These are phyloP conservation scores for Pelagia noctiluca DNA, from an alignment of 30 jellyfish, hydroid and myxozoan genomes.

Conservation along the genomic window DNA sequence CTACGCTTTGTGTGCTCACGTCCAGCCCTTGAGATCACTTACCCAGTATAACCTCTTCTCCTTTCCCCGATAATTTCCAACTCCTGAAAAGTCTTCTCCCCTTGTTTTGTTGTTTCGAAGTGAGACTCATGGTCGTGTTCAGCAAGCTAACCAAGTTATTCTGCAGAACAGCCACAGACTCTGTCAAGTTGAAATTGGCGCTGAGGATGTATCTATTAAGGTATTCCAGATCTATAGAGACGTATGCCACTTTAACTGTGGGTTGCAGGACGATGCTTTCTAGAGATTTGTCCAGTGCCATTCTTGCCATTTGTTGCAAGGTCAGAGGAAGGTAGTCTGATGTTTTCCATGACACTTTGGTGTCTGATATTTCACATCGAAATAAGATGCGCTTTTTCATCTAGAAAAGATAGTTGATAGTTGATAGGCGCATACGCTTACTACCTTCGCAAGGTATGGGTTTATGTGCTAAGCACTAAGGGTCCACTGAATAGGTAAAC, in stretches of 20 bases:
- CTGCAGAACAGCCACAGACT: neutral
- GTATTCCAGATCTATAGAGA: neutral
- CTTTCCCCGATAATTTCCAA: neutral
- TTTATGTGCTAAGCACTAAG: neutral
- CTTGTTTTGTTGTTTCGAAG: neutral
- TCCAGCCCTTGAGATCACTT: neutral
- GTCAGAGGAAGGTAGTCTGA: slow-evolving; percentile 24
- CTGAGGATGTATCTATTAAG: neutral
- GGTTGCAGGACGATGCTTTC: neutral
- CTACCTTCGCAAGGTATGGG: neutral
- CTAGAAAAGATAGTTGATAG: neutral
- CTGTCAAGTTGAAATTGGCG: neutral
- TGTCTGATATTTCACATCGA: slow-evolving; percentile 29
- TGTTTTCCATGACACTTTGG: slow-evolving; percentile 26
- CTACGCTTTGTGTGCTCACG: neutral
- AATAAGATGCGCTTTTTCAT: slow-evolving; percentile 8
- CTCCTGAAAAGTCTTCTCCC: neutral
- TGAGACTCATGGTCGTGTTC: neutral
- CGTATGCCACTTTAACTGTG: neutral
- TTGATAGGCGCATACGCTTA: too few relatives aligned
- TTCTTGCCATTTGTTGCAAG: slow-evolving; percentile 2
- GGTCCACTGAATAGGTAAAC: neutral
- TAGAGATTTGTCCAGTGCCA: neutral
- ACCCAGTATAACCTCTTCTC: neutral
- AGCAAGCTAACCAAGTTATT: neutral